Percentiles rank a stretch among this genome's conserved stretches.
Evolutionary conservation across 2,888 invertebrate species (phyloP).

Genomic region (Orthosia cruda): DNA sequence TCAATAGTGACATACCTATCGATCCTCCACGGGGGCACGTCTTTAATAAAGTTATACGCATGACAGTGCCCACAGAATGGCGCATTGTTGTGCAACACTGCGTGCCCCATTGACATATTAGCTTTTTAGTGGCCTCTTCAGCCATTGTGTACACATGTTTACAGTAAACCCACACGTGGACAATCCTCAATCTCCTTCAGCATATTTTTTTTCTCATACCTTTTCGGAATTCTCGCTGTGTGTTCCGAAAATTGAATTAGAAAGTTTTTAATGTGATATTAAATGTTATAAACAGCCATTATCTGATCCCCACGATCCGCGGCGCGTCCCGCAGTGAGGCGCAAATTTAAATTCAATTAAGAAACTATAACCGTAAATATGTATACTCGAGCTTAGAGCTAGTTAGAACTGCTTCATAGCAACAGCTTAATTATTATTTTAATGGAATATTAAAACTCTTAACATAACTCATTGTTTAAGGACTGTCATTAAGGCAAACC

Average conservation of each 20-base stretch:
- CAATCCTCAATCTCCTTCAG: conserved; percentile 55
- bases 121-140: conserved; percentile 82
- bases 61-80: conserved; percentile 81
- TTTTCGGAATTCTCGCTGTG: conserved; percentile 64
- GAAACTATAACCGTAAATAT: conserved; percentile 77
- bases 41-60: conserved; percentile 88
- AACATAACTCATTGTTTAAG: conserved; percentile 78
- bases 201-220: conserved; percentile 52
- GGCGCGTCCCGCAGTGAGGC: conserved; percentile 81
- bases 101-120: conserved; percentile 87
- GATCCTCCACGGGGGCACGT: conserved; percentile 85
- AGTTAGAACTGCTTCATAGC: conserved; percentile 61
- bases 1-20: conserved; percentile 80
- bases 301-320: conserved; percentile 82
- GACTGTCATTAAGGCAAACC: conserved; percentile 73
- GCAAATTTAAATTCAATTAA: conserved; percentile 86
- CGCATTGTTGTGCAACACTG: conserved; percentile 86
- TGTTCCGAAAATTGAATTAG: conserved; percentile 75
- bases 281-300: conserved; percentile 71
- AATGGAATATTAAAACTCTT: conserved; percentile 76
- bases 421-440: conserved; percentile 81
- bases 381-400: conserved; percentile 58
- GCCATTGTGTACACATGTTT: conserved; percentile 77
- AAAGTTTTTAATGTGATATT: conserved; percentile 77
- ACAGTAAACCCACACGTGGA: conserved; percentile 74